A percentile compares a stretch with the other conserved stretches of the same genome.
These are phyloP conservation scores for Myiagra hebetior DNA, from an alignment of 2,113 vertebrate genomes.

Conservation along the genomic window DNA sequence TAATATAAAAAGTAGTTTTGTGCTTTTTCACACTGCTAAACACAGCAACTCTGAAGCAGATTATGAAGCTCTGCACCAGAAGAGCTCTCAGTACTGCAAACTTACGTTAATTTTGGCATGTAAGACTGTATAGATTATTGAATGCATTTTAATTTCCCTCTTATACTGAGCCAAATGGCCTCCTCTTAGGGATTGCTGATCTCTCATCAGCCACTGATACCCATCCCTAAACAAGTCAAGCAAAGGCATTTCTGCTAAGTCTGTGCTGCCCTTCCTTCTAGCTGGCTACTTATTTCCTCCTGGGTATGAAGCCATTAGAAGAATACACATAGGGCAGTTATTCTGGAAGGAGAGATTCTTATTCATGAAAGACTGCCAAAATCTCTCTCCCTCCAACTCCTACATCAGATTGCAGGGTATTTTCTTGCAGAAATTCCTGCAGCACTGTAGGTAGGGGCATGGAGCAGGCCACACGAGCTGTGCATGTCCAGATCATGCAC, in stretches of 20 bases:
- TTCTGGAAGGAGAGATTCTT: not conserved
- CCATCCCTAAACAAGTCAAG: not conserved
- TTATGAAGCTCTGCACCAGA: not conserved
- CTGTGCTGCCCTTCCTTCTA: not conserved
- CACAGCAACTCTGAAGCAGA: not conserved
- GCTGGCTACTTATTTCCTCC: not conserved
- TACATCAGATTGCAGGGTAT: not conserved
- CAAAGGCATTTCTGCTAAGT: not conserved
- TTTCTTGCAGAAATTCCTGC: not conserved
- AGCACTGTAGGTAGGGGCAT: not conserved
- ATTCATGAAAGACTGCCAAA: not conserved
- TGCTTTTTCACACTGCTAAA: not conserved
- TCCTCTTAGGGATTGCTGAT: not conserved
- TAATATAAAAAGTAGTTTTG: not conserved
- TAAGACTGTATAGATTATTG: not conserved
- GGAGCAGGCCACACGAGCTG: not conserved
- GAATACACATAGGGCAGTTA: not conserved
- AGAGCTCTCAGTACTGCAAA: not conserved
- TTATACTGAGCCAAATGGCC: not conserved
- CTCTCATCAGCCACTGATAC: not conserved
- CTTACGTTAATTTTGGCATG: not conserved
- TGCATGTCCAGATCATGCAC: accelerated
- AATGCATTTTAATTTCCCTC: not conserved
- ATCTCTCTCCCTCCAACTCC: not conserved
- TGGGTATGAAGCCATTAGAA: not conserved